Conservation (phyloP, 2,888 invertebrate species). For the Ophraella communa region DNA sequence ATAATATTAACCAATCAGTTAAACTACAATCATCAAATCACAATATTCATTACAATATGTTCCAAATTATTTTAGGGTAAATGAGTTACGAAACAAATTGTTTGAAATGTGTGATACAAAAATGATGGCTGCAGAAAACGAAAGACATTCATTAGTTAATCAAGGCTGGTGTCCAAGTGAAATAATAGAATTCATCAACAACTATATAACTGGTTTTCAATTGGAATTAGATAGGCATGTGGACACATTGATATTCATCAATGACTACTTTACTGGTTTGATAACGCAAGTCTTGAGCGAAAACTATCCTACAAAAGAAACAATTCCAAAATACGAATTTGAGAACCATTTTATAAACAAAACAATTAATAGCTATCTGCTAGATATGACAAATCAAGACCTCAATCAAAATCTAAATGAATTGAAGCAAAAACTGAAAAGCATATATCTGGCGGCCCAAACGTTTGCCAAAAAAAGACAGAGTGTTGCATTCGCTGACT, state of each 20-base stretch:
- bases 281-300: constrained; percentile 60
- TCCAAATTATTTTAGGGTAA: constrained; percentile 54
- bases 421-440: neutral
- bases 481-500: constrained; percentile 5
- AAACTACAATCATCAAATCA: no score
- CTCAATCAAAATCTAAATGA: constrained; percentile 37
- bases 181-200: constrained; percentile 63
- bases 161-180: constrained; percentile 68
- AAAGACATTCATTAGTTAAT: constrained; percentile 62
- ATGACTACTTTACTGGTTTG: constrained; percentile 60
- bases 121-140: constrained; percentile 63
- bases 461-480: constrained; percentile 10
- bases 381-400: constrained; percentile 1
- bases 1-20: no score
- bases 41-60: no score
- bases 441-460: constrained; percentile 3
- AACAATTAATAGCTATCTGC: constrained; percentile 1
- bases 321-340: constrained; percentile 27
- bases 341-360: constrained; percentile 13
- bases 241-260: constrained; percentile 57
- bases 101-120: constrained; percentile 66
- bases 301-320: constrained; percentile 60
- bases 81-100: constrained; percentile 58
- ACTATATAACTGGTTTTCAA: constrained; percentile 66
- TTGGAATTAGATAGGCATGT: constrained; percentile 67